Evolutionary conservation across 2,797 vertebrate species (phyloP), one percentile per base, ranked within the genome.

Genomic region (Coregonus ussuriensis): DNA sequence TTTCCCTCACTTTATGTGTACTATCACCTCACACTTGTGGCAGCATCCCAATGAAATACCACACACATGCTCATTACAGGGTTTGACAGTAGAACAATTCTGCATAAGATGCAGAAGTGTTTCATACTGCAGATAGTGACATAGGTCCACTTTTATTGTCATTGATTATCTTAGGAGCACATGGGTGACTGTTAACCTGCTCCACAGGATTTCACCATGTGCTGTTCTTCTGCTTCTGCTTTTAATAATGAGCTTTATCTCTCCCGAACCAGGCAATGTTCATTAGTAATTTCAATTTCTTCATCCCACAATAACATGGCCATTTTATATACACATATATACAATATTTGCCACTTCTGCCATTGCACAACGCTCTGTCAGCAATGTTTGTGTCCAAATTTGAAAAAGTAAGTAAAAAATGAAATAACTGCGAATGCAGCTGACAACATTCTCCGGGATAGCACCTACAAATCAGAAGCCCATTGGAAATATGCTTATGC

Each of bases 401-500:
- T 31, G 25, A n/a, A 16, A 18, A 37, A 54, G 47, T 35, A 3
- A 31, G 3, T 33, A 37, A 11, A 53, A 21, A 33, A 69, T 31
- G 33, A 41, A 74, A 68, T 68, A 14, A 5, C 31, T 51, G 47
- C 31, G 35, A 52, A 67, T 67, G 18, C 31, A 53, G 52, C 29
- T 33, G 63, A 75, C 25, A 75, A 67, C 74, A 68, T 75, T 74
- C 66, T 51, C 47, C 14, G 52, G 16, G 33, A 74, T 67, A 67
- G 31, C 47, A 16, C 33, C 6, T 67, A 16, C 59, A 35, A 4
- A 51, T 21, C 54, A 18, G 37, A 37, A 31, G 15, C 5, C 11
- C 62, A 68, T 37, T 75, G 15, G 29, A 53, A 68, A 52, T 67
- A 9, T 68, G 63, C 47, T 67, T 16, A 68, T 51, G 29, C 18